Conservation (phyloP, 2,797 vertebrate species). For the Amblyopsis hoosieri region DNA sequence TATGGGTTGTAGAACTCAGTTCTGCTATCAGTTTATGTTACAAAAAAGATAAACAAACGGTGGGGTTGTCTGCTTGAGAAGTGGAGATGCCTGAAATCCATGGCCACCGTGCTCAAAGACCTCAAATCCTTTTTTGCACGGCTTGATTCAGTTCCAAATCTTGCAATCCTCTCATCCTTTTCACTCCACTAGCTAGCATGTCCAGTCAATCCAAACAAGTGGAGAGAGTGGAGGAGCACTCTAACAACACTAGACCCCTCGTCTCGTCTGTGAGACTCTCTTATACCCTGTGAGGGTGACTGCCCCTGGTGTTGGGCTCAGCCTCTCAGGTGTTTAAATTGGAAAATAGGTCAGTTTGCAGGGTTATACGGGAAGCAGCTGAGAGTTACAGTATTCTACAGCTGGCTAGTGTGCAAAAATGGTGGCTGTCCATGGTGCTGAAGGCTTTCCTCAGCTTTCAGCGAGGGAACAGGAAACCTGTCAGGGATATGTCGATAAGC, state of each 20-base stretch:
- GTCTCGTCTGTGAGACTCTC: conserved; percentile 14
- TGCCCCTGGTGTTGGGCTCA: conserved; percentile 12
- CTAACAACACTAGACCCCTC: conserved; percentile 11
- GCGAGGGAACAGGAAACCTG: too few species aligned
- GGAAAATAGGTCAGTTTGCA: conserved; percentile 35
- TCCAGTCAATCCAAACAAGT: conserved; percentile 40
- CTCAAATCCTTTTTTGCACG: too few species aligned
- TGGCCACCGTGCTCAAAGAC: conserved; percentile 9
- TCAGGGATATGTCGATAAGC: too few species aligned
- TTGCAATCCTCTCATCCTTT: not conserved
- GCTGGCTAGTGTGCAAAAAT: conserved; percentile 33
- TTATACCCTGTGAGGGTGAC: not conserved
- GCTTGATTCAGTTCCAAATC: conserved; percentile 18
- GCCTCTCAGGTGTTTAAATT: conserved; percentile 23
- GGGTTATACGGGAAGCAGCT: conserved; percentile 20
- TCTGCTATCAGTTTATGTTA: not conserved
- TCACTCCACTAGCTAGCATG: conserved; percentile 12
- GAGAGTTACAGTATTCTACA: conserved; percentile 22
- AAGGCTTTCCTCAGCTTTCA: conserved; percentile 1
- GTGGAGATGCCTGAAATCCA: conserved; percentile 22
- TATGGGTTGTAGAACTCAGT: too few species aligned
- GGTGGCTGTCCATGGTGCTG: conserved; percentile 6
- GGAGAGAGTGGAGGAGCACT: too few species aligned
- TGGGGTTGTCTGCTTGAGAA: not conserved
- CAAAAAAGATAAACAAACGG: conserved; percentile 5